These are phyloP conservation scores for Drosophila trichaetosa DNA, from an alignment of 2,888 invertebrate genomes.

Conservation along the genomic window DNA sequence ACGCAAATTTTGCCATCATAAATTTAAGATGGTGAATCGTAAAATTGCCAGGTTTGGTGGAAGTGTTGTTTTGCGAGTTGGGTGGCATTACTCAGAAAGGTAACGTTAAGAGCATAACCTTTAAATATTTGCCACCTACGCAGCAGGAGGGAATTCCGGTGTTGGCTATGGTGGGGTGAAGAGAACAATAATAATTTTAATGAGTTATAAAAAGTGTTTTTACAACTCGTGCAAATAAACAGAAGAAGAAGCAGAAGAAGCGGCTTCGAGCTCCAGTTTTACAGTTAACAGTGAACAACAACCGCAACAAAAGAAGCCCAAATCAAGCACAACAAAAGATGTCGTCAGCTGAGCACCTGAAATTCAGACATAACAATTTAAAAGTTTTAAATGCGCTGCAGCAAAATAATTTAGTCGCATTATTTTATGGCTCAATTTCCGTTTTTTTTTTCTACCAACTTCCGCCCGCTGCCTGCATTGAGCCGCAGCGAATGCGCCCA, in stretches of 20 bases:
- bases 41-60: background rate
- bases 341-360: constrained; percentile 29
- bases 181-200: constrained; percentile 70
- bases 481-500: constrained; percentile 58
- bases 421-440: constrained; percentile 78
- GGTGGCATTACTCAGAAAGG: constrained; percentile 10
- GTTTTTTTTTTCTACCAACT: constrained; percentile 67
- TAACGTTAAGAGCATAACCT: constrained; percentile 32
- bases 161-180: background rate
- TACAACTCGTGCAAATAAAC: constrained; percentile 34
- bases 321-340: constrained; percentile 4
- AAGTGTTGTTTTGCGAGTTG: background rate
- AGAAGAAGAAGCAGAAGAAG: background rate
- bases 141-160: background rate
- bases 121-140: constrained; percentile 49
- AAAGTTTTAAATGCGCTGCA: constrained; percentile 39
- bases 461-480: constrained; percentile 67
- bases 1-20: constrained; percentile 46
- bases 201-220: constrained; percentile 69
- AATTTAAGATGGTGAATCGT: constrained; percentile 29
- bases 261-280: background rate
- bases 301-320: background rate
- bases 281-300: background rate
- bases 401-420: constrained; percentile 55
- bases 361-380: constrained; percentile 27